Evolutionary conservation across 2,113 vertebrate genomes (phyloP), one percentile per base, ranked within the genome.

Genomic region (Ciconia boyciana): DNA sequence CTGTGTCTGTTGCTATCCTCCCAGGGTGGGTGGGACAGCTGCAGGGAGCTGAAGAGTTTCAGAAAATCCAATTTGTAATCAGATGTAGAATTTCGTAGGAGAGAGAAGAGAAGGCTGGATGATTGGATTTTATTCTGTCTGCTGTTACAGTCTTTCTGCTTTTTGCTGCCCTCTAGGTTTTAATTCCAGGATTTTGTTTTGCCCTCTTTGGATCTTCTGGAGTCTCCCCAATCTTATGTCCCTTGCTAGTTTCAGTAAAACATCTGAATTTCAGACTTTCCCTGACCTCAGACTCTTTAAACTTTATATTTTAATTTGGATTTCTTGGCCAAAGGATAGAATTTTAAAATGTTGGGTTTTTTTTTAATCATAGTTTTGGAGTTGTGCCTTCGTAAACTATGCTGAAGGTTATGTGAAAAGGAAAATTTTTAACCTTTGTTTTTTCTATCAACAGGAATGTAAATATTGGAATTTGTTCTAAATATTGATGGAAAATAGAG

Each of bases 401-500:
- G 48, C 41, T 76, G 36, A 95, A 92, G 28, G n/a, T 87, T 92
- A 64, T 77, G n/a, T 57, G 83, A 77, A 97, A 93, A 92, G 9
- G 16, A 43, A 74, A 1, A 2, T 8, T 80, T 72, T 61, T 57
- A 77, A 72, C 22, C 12, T 83, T 72, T 71, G 16, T 22, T 66
- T 87, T 90, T 79, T 16, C 41, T 92, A 7, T 29, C 41, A 61
- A n/a, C 34, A 74, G 80, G 58, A 86, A 77, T 74, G 54, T 72
- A 83, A 90, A 61, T 41, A 89, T 6, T 66, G 31, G 34, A 69
- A 64, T 83, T 92, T 80, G 4, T 83, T 83, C 44, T 88, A n/a
- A 76, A 74, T 60, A n/a, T 39, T 57, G n/a, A 11, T 81, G 39
- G 51, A 66, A 84, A 91, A 83, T 18, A 51, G 34, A 51, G 43